A percentile compares a stretch with the other conserved stretches of the same genome.
Conservation (phyloP, 1,140 invertebrate genomes). For the Stenopsyche tienmushanensis region DNA sequence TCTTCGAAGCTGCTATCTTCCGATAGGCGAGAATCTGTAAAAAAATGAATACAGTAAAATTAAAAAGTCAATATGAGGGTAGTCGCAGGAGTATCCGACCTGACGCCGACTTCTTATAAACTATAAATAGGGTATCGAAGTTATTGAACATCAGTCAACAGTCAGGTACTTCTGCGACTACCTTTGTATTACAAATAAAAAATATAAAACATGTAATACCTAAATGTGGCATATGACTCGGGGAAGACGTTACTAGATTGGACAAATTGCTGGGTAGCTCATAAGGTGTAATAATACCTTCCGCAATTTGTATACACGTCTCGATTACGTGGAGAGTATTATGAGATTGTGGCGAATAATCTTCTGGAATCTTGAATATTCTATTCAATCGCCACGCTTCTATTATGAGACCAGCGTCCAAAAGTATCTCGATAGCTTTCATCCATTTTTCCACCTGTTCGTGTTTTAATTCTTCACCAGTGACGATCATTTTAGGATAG, state of each 20-base stretch:
- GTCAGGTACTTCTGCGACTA: too few relatives aligned
- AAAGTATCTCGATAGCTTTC: constrained; percentile 39
- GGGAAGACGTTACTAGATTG: background rate
- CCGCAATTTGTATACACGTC: constrained; percentile 47
- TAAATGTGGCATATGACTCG: constrained; percentile 1
- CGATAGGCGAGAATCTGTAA: constrained; percentile 49
- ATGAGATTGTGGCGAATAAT: constrained; percentile 35
- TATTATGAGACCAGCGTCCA: constrained; percentile 41
- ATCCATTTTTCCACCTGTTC: constrained; percentile 37
- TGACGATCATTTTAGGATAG: constrained; percentile 41
- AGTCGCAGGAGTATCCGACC: too few relatives aligned
- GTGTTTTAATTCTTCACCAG: constrained; percentile 30
- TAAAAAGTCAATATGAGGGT: constrained; percentile 13
- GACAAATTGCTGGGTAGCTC: constrained; percentile 42
- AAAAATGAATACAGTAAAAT: constrained; percentile 16
- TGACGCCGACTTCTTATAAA: too few relatives aligned
- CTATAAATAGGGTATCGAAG: too few relatives aligned
- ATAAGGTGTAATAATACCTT: constrained; percentile 46
- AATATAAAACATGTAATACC: constrained; percentile 38
- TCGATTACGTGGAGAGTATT: constrained; percentile 46
- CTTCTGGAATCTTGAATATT: constrained; percentile 43
- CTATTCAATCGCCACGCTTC: constrained; percentile 47
- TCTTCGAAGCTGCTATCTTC: constrained; percentile 54
- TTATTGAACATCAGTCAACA: too few relatives aligned
- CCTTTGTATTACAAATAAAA: constrained; percentile 26